Conservation (phyloP, 2,113 vertebrate species). For the Proterorhinus semilunaris region DNA sequence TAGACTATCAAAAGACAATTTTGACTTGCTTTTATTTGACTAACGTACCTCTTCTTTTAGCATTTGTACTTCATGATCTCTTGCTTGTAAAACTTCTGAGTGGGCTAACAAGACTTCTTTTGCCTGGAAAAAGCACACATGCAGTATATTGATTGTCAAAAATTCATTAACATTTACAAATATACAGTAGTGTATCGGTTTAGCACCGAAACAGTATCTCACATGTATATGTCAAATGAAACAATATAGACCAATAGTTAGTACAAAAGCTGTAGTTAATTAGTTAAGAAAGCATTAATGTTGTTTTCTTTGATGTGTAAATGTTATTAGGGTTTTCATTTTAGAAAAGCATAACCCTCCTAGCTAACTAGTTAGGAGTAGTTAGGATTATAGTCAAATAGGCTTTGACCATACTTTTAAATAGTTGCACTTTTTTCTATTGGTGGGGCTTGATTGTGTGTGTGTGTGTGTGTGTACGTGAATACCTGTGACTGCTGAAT, state of each 20-base stretch:
- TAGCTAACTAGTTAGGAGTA: too few species aligned
- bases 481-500: constrained; percentile 80
- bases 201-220: background rate
- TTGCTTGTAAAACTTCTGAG: constrained; percentile 68
- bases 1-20: background rate
- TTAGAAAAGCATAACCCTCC: background rate
- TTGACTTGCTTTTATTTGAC: background rate
- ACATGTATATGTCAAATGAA: background rate
- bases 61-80: constrained; percentile 68
- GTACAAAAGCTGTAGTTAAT: constrained; percentile 6
- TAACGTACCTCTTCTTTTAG: constrained; percentile 71
- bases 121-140: constrained; percentile 36
- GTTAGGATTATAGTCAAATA: background rate
- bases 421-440: background rate
- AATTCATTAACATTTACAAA: background rate
- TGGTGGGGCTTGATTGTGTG: background rate
- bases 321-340: background rate
- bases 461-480: constrained; percentile 23
- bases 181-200: background rate
- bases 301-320: background rate
- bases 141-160: too few species aligned
- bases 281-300: background rate
- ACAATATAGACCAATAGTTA: constrained; percentile 11
- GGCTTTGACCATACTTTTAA: background rate
- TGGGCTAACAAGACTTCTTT: constrained; percentile 76